Evolutionary conservation across 1,140 invertebrate genomes (phyloP).

Genomic region (Caenorhabditis latens): DNA sequence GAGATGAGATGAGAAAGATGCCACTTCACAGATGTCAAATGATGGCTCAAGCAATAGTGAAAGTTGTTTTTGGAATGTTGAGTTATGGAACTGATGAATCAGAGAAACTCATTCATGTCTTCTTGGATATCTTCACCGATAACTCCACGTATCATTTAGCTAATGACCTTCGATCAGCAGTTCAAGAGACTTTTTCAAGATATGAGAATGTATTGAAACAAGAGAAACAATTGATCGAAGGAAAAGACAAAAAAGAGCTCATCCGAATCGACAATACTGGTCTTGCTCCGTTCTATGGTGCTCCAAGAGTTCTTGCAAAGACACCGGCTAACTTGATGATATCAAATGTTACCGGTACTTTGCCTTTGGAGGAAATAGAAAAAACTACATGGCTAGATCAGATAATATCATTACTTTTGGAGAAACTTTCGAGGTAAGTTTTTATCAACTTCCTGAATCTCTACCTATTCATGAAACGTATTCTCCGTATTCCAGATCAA

Average conservation of each 20-base stretch:
- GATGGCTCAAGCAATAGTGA: conserved; percentile 36
- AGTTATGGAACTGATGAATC: conserved; percentile 14
- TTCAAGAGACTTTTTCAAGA: conserved; percentile 37
- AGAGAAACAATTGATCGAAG: neutral
- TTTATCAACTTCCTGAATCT: too few species aligned
- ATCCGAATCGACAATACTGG: neutral
- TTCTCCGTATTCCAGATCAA: neutral
- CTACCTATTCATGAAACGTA: too few species aligned
- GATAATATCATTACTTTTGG: neutral
- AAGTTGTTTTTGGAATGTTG: conserved; percentile 17
- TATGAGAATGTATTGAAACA: conserved; percentile 16
- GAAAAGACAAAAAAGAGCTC: neutral
- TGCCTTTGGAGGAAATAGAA: neutral
- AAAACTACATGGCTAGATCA: neutral
- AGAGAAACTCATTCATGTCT: conserved; percentile 13
- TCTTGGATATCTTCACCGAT: conserved; percentile 50
- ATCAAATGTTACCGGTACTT: neutral
- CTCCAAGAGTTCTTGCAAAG: neutral
- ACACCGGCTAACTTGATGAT: neutral
- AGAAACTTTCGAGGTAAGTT: neutral
- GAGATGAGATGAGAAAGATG: conserved; percentile 22
- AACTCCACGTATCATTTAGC: conserved; percentile 12
- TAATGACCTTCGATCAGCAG: conserved; percentile 17
- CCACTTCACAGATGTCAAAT: conserved; percentile 36
- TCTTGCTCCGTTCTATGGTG: neutral